Evolutionary conservation across 30 jellyfish, hydroid and myxozoan genomes (phyloP).

Genomic region (Aurelia aurita complex sp. Pacific): DNA sequence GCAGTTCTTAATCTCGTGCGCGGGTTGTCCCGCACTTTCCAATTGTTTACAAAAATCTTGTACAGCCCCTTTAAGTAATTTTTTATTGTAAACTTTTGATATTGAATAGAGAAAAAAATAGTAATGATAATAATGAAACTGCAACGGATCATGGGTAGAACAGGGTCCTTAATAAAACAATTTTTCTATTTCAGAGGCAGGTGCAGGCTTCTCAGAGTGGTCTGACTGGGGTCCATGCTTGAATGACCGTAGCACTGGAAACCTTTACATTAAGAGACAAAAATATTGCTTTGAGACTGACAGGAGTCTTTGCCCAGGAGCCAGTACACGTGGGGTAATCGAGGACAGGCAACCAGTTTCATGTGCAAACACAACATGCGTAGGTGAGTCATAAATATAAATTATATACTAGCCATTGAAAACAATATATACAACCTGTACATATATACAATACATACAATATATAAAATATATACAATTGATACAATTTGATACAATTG

Average conservation of each 20-base stretch:
- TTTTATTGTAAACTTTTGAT: too few relatives aligned
- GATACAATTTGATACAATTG: too few relatives aligned
- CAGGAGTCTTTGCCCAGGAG: conserved; percentile 45
- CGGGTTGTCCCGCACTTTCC: too few relatives aligned
- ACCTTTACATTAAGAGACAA: conserved; percentile 23
- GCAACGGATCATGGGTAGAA: not conserved
- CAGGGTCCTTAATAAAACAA: not conserved
- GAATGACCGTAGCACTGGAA: not conserved
- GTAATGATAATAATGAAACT: too few relatives aligned
- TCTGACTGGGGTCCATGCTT: conserved; percentile 59
- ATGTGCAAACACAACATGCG: conserved; percentile 10
- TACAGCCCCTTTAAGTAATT: too few relatives aligned
- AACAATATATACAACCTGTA: too few relatives aligned
- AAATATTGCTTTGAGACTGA: conserved; percentile 43
- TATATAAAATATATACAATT: too few relatives aligned
- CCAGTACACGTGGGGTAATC: conserved; percentile 16
- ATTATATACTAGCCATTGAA: too few relatives aligned
- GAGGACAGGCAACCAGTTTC: not conserved
- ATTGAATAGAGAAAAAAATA: too few relatives aligned
- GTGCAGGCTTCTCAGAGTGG: conserved; percentile 53
- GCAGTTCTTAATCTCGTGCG: too few relatives aligned
- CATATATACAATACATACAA: too few relatives aligned
- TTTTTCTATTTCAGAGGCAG: conserved; percentile 8
- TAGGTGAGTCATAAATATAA: not conserved
- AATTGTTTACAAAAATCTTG: too few relatives aligned